These are phyloP conservation scores for Chiroxiphia lanceolata DNA, from an alignment of 2,797 vertebrate genomes.

Conservation along the genomic window DNA sequence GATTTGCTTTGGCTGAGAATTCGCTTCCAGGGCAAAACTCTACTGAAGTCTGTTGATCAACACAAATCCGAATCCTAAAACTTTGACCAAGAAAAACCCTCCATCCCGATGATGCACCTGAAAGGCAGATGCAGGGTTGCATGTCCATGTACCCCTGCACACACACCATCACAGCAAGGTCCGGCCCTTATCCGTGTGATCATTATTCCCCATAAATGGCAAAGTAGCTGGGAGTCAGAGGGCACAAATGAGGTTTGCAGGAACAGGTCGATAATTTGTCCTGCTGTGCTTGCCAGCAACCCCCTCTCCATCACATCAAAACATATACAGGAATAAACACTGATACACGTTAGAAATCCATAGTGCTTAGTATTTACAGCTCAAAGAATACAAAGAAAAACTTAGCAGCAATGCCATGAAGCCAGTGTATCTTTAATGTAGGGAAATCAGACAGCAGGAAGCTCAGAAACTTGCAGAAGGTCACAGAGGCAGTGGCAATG, in stretches of 20 bases:
- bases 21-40: background rate
- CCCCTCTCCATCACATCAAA: background rate
- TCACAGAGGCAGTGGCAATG: background rate
- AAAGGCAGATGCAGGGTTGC: background rate
- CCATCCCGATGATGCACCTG: background rate
- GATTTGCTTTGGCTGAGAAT: background rate
- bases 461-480: conserved; percentile 27
- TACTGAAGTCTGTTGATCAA: background rate
- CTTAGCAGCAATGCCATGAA: background rate
- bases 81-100: background rate
- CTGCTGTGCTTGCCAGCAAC: background rate
- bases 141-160: background rate
- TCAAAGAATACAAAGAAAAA: background rate
- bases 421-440: background rate
- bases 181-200: background rate
- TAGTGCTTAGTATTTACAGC: too few species aligned
- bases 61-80: background rate
- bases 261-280: background rate
- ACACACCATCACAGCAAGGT: accelerated
- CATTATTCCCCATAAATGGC: background rate
- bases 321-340: background rate
- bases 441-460: background rate
- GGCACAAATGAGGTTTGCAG: background rate
- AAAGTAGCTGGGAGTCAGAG: background rate
- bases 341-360: background rate